phyloP scores from a whole-genome alignment of 2,113 vertebrate species.

The Fukomys damarensis region DNA sequence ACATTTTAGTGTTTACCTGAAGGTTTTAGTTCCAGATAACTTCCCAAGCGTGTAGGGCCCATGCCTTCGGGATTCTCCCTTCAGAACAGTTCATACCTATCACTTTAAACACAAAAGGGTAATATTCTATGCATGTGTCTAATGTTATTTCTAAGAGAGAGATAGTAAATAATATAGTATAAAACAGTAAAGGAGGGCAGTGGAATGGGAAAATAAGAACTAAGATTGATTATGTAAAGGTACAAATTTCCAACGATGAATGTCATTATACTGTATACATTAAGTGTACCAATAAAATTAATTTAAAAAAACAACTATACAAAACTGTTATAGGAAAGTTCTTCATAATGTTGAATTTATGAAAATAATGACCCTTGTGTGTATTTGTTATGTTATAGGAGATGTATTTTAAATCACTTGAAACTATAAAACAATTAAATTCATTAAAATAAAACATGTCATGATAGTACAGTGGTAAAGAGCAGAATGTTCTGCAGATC shows the following conservation, averaged over 20 bases:
- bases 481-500: not conserved
- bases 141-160: conserved; percentile 41
- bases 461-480: not conserved
- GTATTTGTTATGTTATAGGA: not conserved
- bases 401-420: not conserved
- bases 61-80: not conserved
- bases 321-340: not conserved
- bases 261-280: too few relatives aligned
- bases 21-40: not conserved
- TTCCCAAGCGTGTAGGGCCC: not conserved
- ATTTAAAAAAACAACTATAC: too few relatives aligned
- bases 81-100: not conserved
- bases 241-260: too few relatives aligned
- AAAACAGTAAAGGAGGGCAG: too few relatives aligned
- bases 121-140: not conserved
- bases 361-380: conserved; percentile 17
- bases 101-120: conserved; percentile 34
- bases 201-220: too few relatives aligned
- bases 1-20: not conserved
- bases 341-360: conserved; percentile 12
- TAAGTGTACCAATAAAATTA: too few relatives aligned
- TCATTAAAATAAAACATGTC: not conserved
- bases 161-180: not conserved
- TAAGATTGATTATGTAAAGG: too few relatives aligned
- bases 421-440: conserved; percentile 25